Percentiles rank a stretch among this genome's conserved stretches.
phyloP scores from a whole-genome alignment of 1,140 invertebrate species.

The Temnothorax nylanderi region DNA sequence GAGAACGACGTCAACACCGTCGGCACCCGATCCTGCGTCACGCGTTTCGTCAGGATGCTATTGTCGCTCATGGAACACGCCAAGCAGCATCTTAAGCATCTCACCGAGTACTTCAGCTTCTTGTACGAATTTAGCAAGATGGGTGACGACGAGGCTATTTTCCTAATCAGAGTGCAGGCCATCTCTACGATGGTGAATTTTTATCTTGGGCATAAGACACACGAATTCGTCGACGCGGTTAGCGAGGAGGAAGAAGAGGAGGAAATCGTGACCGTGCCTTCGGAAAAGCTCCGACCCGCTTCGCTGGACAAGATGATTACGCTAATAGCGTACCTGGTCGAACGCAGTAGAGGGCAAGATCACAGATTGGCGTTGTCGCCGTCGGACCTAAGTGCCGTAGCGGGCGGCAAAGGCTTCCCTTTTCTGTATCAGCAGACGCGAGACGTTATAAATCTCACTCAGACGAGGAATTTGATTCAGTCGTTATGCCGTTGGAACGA shows the following conservation, averaged over 20 bases:
- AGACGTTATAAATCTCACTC: conserved; percentile 96
- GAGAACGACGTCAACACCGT: conserved; percentile 88
- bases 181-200: conserved; percentile 96
- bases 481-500: conserved; percentile 96
- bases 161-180: conserved; percentile 94
- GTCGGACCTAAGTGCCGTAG: conserved; percentile 93
- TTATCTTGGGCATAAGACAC: conserved; percentile 93
- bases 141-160: conserved; percentile 96
- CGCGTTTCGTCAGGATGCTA: conserved; percentile 95
- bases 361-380: conserved; percentile 91
- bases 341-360: conserved; percentile 93
- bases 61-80: conserved; percentile 96
- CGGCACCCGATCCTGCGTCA: conserved; percentile 95
- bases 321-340: conserved; percentile 94
- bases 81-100: conserved; percentile 93
- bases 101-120: conserved; percentile 97
- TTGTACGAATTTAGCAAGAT: conserved; percentile 97
- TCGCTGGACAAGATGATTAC: conserved; percentile 99
- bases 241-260: conserved; percentile 94
- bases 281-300: conserved; percentile 93
- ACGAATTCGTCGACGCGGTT: conserved; percentile 89
- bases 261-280: conserved; percentile 88
- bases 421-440: conserved; percentile 98
- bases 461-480: conserved; percentile 96
- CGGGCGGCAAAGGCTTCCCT: conserved; percentile 96